Evolutionary conservation across 2,797 vertebrate genomes (phyloP).

Genomic region (Rhinoraja longicauda): DNA sequence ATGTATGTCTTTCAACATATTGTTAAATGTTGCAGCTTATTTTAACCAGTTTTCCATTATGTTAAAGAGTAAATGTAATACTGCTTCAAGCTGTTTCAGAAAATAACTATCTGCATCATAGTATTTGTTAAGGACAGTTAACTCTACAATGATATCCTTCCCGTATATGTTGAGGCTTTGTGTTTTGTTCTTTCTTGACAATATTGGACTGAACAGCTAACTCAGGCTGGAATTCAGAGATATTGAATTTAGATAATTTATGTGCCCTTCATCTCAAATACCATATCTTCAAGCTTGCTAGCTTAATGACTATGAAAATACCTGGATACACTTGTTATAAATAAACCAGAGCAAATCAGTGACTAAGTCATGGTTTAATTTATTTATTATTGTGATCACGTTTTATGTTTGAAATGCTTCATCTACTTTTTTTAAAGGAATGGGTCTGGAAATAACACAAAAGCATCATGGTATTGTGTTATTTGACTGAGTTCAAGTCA

Average conservation of each 20-base stretch:
- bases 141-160: not conserved
- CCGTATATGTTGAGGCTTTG: not conserved
- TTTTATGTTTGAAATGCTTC: not conserved
- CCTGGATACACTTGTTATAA: not conserved
- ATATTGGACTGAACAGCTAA: not conserved
- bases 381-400: not conserved
- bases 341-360: conserved; percentile 4
- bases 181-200: not conserved
- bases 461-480: not conserved
- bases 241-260: conserved; percentile 11
- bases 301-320: conserved; percentile 5
- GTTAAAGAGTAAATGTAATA: not conserved
- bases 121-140: not conserved
- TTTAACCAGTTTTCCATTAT: not conserved
- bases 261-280: conserved; percentile 19
- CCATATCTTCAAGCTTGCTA: not conserved
- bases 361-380: not conserved
- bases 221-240: not conserved
- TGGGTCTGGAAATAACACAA: not conserved
- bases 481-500: not conserved
- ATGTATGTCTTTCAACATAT: not conserved
- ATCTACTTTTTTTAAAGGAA: conserved; percentile 7
- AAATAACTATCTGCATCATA: not conserved
- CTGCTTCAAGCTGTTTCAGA: not conserved
- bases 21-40: not conserved